Conservation (phyloP, 2,113 vertebrate genomes). For the Peucedramus taeniatus region DNA sequence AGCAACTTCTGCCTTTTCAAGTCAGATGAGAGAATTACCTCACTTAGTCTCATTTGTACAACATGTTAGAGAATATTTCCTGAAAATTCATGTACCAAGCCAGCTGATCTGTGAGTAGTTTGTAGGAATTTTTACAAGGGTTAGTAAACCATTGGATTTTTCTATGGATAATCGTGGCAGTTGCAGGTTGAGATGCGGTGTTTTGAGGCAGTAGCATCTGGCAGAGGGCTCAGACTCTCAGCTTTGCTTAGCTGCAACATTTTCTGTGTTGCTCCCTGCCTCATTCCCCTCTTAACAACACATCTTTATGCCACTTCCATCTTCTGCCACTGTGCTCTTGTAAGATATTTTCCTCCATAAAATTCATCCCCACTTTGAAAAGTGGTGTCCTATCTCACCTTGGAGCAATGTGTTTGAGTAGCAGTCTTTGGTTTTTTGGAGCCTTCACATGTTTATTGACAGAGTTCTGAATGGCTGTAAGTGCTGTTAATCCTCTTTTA, state of each 20-base stretch:
- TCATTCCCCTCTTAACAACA: background rate
- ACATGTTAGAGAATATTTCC: background rate
- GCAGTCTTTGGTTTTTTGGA: background rate
- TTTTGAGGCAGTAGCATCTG: background rate
- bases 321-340: background rate
- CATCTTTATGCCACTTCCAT: background rate
- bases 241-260: background rate
- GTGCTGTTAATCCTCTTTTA: background rate
- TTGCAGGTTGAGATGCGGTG: background rate
- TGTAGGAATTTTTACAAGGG: background rate
- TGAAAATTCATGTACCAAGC: background rate
- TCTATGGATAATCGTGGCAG: background rate
- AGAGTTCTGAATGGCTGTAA: background rate
- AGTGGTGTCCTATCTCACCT: background rate
- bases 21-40: background rate
- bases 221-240: background rate
- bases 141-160: background rate
- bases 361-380: background rate
- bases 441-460: background rate
- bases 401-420: background rate
- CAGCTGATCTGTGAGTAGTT: background rate
- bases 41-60: background rate
- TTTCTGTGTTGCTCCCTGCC: background rate
- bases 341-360: background rate
- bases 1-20: background rate